phyloP scores from a whole-genome alignment of 2,888 invertebrate genomes.

The Phengaris arion region DNA sequence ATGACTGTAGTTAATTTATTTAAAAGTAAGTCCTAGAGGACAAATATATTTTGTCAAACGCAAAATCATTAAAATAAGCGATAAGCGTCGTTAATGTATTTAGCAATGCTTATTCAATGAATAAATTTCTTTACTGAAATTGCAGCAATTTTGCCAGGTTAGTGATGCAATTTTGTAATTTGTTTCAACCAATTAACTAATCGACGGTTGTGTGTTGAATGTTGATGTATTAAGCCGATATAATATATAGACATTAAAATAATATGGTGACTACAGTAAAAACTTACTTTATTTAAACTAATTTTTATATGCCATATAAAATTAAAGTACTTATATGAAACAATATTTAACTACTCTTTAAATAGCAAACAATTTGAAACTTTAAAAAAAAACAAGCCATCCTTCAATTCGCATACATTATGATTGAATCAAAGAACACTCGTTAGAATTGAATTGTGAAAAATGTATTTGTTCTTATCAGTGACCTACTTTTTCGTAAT shows the following conservation, averaged over 20 bases:
- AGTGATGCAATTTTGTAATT: background rate
- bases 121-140: background rate
- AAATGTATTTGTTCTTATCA: constrained; percentile 4
- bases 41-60: background rate
- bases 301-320: no score
- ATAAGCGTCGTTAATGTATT: background rate
- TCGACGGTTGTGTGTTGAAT: background rate
- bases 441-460: constrained; percentile 15
- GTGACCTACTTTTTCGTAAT: background rate
- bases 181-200: background rate
- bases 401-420: constrained; percentile 24
- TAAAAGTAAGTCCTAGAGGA: no score
- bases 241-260: background rate
- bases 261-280: no score
- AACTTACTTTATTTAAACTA: no score
- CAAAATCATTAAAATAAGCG: background rate
- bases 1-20: no score
- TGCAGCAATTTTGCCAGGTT: background rate
- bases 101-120: background rate
- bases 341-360: background rate
- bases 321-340: background rate
- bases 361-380: background rate
- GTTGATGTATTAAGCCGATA: background rate
- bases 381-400: background rate
- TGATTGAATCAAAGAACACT: constrained; percentile 15